Evolutionary conservation across 2,113 vertebrate genomes (phyloP).

Genomic region (Nycticorax nycticorax): DNA sequence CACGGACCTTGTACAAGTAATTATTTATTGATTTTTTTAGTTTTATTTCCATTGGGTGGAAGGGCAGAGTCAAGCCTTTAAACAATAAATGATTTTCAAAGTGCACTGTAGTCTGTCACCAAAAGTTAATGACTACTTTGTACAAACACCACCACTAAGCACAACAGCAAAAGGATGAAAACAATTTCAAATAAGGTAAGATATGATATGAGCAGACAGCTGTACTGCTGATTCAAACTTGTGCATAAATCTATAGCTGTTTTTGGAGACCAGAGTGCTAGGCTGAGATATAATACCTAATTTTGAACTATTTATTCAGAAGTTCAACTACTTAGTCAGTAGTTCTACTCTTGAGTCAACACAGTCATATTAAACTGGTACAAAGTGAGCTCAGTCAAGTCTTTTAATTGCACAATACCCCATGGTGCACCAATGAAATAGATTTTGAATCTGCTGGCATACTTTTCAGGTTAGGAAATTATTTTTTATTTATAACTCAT

Average conservation of each 20-base stretch:
- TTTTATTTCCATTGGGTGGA: not conserved
- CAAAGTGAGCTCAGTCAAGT: not conserved
- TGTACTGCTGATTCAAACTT: not conserved
- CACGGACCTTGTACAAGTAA: not conserved
- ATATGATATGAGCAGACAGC: not conserved
- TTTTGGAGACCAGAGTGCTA: not conserved
- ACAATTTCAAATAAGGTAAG: not conserved
- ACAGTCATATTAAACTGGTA: not conserved
- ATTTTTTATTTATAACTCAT: not conserved
- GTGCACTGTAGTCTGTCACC: not conserved
- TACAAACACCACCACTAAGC: not conserved
- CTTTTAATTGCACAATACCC: not conserved
- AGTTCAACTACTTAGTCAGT: not conserved
- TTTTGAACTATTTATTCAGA: not conserved
- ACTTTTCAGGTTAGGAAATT: not conserved
- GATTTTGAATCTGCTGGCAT: not conserved
- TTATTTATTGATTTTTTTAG: not conserved
- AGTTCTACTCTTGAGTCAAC: not conserved
- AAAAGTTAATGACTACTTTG: not conserved
- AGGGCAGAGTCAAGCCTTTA: not conserved
- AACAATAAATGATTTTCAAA: not conserved
- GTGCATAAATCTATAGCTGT: not conserved
- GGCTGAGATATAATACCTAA: not conserved
- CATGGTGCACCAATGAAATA: not conserved
- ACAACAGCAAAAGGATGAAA: not conserved